Evolutionary conservation across 1,140 invertebrate species (phyloP).

Genomic region (Lithobius niger): DNA sequence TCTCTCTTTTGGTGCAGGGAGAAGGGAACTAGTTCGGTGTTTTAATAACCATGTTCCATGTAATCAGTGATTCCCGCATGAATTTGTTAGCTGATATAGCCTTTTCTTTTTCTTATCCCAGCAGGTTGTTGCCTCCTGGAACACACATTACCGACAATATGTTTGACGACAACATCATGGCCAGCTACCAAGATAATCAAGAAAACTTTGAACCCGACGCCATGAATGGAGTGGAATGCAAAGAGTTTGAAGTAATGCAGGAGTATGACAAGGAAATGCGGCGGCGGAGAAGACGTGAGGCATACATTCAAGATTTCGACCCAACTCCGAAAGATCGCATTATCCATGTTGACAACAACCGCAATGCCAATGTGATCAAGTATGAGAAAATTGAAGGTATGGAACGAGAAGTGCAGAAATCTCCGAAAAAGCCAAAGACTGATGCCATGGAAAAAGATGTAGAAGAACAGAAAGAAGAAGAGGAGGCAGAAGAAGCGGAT

Average conservation of each 20-base stretch:
- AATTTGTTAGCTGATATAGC: too few species aligned
- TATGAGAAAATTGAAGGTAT: slow-evolving; percentile 19
- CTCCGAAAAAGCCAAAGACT: slow-evolving; percentile 11
- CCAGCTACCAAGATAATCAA: slow-evolving; percentile 46
- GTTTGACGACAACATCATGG: slow-evolving; percentile 33
- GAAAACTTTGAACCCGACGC: slow-evolving; percentile 47
- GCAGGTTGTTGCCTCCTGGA: slow-evolving; percentile 29
- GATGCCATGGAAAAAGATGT: slow-evolving; percentile 14
- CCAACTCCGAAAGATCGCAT: slow-evolving; percentile 21
- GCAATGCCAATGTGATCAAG: slow-evolving; percentile 45
- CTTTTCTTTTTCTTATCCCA: slow-evolving; percentile 22
- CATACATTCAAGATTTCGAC: slow-evolving; percentile 21
- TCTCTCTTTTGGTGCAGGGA: too few species aligned
- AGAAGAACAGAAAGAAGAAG: slow-evolving; percentile 8
- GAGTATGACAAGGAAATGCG: slow-evolving; percentile 19
- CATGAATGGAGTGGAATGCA: slow-evolving; percentile 24
- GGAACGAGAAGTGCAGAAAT: slow-evolving; percentile 19
- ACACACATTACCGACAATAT: slow-evolving; percentile 37
- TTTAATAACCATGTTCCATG: too few species aligned
- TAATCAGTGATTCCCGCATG: too few species aligned
- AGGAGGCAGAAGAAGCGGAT: slow-evolving; percentile 6
- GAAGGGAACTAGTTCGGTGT: too few species aligned
- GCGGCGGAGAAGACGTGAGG: slow-evolving; percentile 22
- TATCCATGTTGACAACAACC: slow-evolving; percentile 48
- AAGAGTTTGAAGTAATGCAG: slow-evolving; percentile 5